Percentiles rank a stretch among this genome's conserved stretches.
Evolutionary conservation across 1,140 invertebrate species (phyloP).

Genomic region (Fopius arisanus): DNA sequence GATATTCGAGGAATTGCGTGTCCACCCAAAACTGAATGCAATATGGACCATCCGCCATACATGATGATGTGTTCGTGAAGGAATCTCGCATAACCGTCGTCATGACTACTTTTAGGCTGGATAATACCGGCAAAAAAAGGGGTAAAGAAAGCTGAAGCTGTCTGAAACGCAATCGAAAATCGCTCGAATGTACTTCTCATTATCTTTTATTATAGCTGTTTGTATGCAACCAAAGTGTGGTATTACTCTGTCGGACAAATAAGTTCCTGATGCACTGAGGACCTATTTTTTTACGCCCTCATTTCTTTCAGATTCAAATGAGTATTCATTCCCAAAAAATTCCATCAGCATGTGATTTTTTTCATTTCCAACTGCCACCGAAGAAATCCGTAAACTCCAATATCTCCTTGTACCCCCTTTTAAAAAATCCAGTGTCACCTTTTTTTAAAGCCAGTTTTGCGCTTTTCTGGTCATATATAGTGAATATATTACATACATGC

Average conservation of each 20-base stretch:
- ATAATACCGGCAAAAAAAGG: not conserved
- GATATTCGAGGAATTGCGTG: not conserved
- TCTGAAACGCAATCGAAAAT: slow-evolving; percentile 4
- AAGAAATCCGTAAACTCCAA: too few relatives aligned
- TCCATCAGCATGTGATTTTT: too few relatives aligned
- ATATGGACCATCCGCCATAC: slow-evolving; percentile 1
- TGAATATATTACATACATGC: too few relatives aligned
- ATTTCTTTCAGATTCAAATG: not conserved
- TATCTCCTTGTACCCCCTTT: too few relatives aligned
- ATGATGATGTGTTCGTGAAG: slow-evolving; percentile 11
- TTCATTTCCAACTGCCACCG: too few relatives aligned
- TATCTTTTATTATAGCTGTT: slow-evolving; percentile 2
- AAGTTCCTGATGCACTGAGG: not conserved
- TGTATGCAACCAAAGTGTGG: not conserved
- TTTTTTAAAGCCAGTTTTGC: too few relatives aligned
- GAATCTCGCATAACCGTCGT: slow-evolving; percentile 3
- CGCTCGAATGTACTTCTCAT: not conserved
- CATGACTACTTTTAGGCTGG: not conserved
- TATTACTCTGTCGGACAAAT: not conserved
- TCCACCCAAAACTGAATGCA: not conserved
- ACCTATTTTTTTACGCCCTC: not conserved
- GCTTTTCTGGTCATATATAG: too few relatives aligned
- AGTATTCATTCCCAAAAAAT: not conserved
- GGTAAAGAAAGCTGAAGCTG: not conserved
- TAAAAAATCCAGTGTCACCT: too few relatives aligned